Conservation (phyloP, 2,888 invertebrate species). For the Pachliopta kotzebuea region DNA sequence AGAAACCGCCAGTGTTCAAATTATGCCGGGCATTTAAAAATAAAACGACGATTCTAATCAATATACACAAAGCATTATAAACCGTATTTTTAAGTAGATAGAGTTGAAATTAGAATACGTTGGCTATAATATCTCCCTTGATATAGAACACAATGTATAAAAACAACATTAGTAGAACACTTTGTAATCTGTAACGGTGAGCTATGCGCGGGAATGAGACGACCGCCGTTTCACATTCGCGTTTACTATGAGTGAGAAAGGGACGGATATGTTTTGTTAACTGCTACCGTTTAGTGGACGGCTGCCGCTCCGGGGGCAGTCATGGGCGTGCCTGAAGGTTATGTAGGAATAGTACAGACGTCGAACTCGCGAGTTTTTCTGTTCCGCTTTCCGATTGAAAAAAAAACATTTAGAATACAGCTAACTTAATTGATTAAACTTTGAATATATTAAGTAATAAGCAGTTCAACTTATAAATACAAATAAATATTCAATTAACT, state of each 20-base stretch:
- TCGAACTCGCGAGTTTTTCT: conserved; percentile 14
- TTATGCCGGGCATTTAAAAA: conserved; percentile 43
- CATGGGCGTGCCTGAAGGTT: conserved; percentile 55
- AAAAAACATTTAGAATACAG: not conserved
- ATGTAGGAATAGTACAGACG: conserved; percentile 37
- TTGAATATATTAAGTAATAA: no score
- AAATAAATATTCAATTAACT: no score
- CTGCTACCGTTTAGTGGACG: conserved; percentile 49
- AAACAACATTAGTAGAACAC: conserved; percentile 67
- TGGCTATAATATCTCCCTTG: conserved; percentile 39
- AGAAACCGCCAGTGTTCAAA: conserved; percentile 59
- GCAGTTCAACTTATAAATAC: no score
- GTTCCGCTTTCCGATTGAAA: not conserved
- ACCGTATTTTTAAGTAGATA: conserved; percentile 12
- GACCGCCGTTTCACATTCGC: conserved; percentile 28
- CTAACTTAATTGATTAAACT: no score
- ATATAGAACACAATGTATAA: conserved; percentile 62
- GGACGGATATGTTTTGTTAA: conserved; percentile 50
- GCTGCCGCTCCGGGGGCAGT: conserved; percentile 68
- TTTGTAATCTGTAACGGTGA: conserved; percentile 65
- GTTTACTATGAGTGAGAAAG: conserved; percentile 43
- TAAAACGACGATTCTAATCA: conserved; percentile 38
- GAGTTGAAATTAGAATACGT: conserved; percentile 34
- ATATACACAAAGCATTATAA: conserved; percentile 27
- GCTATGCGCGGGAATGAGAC: conserved; percentile 57